Conservation (phyloP, 2,113 vertebrate genomes). For the Esox niger region DNA sequence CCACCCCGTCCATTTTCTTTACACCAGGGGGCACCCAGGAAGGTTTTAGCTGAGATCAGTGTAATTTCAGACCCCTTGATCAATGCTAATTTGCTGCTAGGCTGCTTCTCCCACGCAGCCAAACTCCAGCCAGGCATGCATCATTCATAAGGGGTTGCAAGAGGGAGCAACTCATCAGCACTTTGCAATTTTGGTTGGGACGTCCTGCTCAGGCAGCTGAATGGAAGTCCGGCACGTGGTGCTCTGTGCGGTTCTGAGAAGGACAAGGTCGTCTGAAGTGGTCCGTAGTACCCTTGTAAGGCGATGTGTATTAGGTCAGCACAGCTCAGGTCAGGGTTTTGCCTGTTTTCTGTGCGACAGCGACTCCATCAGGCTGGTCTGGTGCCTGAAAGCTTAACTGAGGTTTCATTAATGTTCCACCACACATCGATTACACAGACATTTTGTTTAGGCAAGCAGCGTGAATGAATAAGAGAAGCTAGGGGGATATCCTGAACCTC, state of each 20-base stretch:
- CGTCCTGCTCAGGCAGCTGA: background rate
- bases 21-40: constrained; percentile 46
- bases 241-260: background rate
- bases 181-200: constrained; percentile 18
- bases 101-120: constrained; percentile 14
- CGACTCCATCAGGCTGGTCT: too few species aligned
- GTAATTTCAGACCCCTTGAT: constrained; percentile 65
- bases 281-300: too few species aligned
- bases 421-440: too few species aligned
- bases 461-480: too few species aligned
- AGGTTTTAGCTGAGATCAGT: constrained; percentile 60
- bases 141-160: constrained; percentile 64
- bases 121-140: constrained; percentile 54
- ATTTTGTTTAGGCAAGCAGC: too few species aligned
- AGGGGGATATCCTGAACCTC: too few species aligned
- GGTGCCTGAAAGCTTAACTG: too few species aligned
- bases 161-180: constrained; percentile 53
- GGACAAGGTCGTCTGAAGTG: too few species aligned
- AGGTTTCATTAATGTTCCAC: too few species aligned
- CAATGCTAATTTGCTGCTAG: constrained; percentile 60
- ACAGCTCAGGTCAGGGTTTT: too few species aligned
- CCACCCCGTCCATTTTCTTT: constrained; percentile 27
- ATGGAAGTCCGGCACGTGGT: background rate
- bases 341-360: too few species aligned
- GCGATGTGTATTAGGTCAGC: too few species aligned